Conservation (phyloP, 2,888 invertebrate species). For the Andrena bucephala region DNA sequence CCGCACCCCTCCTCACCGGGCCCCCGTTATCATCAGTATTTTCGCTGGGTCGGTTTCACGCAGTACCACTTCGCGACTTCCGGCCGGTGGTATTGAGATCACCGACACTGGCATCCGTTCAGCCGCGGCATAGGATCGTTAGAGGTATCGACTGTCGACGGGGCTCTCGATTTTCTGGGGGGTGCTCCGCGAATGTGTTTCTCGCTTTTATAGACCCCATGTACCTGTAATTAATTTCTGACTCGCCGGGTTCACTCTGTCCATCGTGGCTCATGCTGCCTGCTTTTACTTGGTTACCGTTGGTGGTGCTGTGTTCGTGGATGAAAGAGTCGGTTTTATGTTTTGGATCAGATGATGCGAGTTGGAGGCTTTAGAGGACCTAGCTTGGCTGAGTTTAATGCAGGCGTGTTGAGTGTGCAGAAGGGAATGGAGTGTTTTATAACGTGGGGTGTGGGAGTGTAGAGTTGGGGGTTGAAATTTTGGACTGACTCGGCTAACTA, state of each 20-base stretch:
- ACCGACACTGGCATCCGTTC: neutral
- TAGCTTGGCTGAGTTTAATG: too few relatives aligned
- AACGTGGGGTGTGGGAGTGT: too few relatives aligned
- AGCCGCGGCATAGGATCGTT: neutral
- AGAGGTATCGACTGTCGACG: neutral
- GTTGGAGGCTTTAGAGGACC: too few relatives aligned
- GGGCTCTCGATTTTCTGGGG: neutral
- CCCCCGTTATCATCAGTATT: neutral
- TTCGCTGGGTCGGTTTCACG: neutral
- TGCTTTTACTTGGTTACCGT: neutral
- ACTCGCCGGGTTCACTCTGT: neutral
- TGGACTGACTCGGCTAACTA: too few relatives aligned
- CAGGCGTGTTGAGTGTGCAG: too few relatives aligned
- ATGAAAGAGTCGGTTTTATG: neutral
- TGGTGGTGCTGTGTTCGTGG: neutral
- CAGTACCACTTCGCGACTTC: neutral
- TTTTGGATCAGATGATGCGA: too few relatives aligned
- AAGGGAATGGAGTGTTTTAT: too few relatives aligned
- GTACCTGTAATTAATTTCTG: neutral
- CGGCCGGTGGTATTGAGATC: conserved; percentile 6
- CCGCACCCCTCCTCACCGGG: too few relatives aligned
- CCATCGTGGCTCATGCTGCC: neutral
- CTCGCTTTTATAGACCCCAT: neutral
- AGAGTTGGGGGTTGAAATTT: too few relatives aligned
- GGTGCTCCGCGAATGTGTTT: neutral